phyloP scores from a whole-genome alignment of 2,888 invertebrate species.

The Tinea trinotella region DNA sequence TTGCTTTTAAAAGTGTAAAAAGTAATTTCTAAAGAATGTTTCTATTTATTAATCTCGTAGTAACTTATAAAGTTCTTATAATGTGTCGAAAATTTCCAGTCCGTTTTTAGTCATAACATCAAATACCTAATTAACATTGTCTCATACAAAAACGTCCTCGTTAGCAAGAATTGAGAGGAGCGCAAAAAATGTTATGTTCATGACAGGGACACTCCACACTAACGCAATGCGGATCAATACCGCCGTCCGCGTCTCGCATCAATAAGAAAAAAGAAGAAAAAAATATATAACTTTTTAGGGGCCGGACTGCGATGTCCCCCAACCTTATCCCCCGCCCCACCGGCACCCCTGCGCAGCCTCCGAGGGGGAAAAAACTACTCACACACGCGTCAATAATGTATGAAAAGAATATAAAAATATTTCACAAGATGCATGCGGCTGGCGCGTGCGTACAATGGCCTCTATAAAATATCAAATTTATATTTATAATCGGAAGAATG shows the following conservation, averaged over 20 bases:
- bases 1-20: too few species aligned
- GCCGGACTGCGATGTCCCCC: conserved; percentile 43
- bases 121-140: neutral
- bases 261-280: conserved; percentile 68
- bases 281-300: conserved; percentile 73
- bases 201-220: neutral
- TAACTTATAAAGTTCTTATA: too few species aligned
- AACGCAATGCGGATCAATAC: conserved; percentile 51
- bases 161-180: neutral
- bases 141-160: neutral
- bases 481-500: conserved; percentile 51
- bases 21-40: too few species aligned
- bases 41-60: too few species aligned
- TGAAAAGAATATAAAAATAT: conserved; percentile 51
- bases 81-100: too few species aligned
- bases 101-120: too few species aligned
- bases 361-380: conserved; percentile 30
- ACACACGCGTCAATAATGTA: conserved; percentile 36
- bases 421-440: conserved; percentile 30
- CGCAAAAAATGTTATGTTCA: neutral
- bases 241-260: conserved; percentile 64
- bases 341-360: conserved; percentile 23
- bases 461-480: conserved; percentile 63
- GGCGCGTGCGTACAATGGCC: conserved; percentile 60
- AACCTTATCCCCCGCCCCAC: conserved; percentile 27